These are phyloP conservation scores for Diarsia dahlii DNA, from an alignment of 2,888 invertebrate species.

Conservation along the genomic window DNA sequence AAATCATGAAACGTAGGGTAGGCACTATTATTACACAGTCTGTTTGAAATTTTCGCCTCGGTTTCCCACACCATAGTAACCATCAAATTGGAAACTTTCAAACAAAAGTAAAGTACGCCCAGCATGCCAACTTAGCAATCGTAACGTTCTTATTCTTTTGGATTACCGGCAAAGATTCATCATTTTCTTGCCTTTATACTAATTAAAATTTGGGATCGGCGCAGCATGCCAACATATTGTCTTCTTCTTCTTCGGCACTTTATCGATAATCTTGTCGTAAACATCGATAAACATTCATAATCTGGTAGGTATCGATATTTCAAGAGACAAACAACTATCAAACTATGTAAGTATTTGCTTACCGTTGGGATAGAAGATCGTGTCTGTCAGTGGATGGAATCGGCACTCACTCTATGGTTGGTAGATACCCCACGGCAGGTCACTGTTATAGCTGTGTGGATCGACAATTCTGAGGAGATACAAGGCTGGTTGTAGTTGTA, in stretches of 20 bases:
- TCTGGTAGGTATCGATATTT: background rate
- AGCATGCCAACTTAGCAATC: too few species aligned
- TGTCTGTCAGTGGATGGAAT: background rate
- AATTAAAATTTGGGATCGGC: too few species aligned
- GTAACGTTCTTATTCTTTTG: too few species aligned
- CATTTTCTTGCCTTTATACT: too few species aligned
- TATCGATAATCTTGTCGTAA: background rate
- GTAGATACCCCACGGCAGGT: background rate
- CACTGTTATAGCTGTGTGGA: background rate
- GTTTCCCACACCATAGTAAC: background rate
- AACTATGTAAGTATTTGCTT: background rate
- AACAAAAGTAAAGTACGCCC: background rate
- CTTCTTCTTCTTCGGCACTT: too few species aligned
- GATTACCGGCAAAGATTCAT: too few species aligned
- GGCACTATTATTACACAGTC: too few species aligned
- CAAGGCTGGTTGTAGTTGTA: too few species aligned
- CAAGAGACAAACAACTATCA: background rate
- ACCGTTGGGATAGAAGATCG: background rate
- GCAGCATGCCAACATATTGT: too few species aligned
- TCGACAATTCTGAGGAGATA: background rate
- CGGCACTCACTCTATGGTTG: background rate
- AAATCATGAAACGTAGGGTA: background rate
- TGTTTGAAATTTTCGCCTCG: background rate
- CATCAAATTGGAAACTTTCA: background rate
- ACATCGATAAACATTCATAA: slow-evolving; percentile 5